Percentiles rank a stretch among this genome's conserved stretches.
These are phyloP conservation scores for Adelognathus sp. DNA, from an alignment of 2,888 invertebrate genomes.

Conservation along the genomic window DNA sequence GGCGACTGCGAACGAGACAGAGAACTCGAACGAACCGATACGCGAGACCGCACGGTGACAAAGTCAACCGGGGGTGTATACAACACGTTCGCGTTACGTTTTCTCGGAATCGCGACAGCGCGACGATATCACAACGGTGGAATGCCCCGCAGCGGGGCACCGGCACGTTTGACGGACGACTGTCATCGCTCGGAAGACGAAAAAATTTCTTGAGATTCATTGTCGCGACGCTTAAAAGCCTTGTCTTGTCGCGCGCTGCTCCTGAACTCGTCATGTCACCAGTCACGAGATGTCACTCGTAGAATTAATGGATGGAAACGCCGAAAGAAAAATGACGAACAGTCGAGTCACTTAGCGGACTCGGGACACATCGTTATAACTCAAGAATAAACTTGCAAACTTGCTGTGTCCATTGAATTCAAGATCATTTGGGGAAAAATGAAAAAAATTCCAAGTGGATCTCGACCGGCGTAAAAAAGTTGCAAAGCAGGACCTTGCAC, in stretches of 20 bases:
- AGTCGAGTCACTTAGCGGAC: background rate
- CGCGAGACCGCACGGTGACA: background rate
- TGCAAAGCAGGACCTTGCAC: too few species aligned
- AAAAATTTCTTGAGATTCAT: background rate
- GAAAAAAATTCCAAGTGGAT: too few species aligned
- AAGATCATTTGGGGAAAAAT: too few species aligned
- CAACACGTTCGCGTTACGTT: background rate
- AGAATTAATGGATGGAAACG: background rate
- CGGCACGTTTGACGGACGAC: background rate
- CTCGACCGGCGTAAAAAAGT: too few species aligned
- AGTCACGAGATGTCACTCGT: background rate
- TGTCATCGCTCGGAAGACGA: background rate
- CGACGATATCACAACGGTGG: background rate
- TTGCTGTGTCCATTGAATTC: too few species aligned
- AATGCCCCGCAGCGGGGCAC: background rate
- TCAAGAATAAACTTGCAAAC: background rate
- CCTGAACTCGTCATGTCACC: background rate
- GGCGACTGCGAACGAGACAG: background rate
- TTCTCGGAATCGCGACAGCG: conserved; percentile 1
- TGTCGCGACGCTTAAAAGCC: conserved; percentile 1
- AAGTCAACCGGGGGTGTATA: background rate
- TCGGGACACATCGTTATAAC: background rate
- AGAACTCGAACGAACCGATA: conserved; percentile 7
- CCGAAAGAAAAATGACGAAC: background rate
- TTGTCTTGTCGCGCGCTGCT: background rate